Conservation (phyloP, 2,797 vertebrate species). For the Sandelia bainsii region DNA sequence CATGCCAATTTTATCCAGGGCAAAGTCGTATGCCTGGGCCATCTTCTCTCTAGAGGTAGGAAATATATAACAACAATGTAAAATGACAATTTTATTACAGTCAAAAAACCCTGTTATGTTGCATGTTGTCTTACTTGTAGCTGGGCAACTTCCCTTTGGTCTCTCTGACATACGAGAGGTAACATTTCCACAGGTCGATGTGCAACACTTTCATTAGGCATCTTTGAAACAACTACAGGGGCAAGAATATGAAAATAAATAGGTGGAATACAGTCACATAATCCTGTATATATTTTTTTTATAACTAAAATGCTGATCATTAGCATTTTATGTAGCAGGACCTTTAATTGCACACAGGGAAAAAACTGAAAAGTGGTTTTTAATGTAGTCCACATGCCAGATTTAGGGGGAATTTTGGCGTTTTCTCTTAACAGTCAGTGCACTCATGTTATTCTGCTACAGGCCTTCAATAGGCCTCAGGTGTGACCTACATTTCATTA, state of each 20-base stretch:
- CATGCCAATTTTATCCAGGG: slow-evolving; percentile 99
- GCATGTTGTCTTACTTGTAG: slow-evolving; percentile 94
- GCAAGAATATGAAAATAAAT: slow-evolving; percentile 31
- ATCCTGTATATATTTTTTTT: not conserved
- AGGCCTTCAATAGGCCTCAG: slow-evolving; percentile 2
- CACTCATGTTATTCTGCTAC: not conserved
- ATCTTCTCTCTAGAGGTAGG: slow-evolving; percentile 94
- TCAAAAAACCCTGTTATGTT: accelerated
- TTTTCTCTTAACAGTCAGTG: slow-evolving; percentile 5
- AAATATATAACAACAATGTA: not conserved
- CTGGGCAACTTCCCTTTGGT: slow-evolving; percentile 99
- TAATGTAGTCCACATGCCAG: not conserved
- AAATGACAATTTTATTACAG: not conserved
- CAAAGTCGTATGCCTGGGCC: slow-evolving; percentile 99
- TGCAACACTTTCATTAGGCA: slow-evolving; percentile 99
- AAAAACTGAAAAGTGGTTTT: not conserved
- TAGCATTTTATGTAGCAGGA: not conserved
- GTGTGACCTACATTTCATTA: slow-evolving; percentile 30
- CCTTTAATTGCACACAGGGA: not conserved
- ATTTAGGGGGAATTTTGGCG: not conserved
- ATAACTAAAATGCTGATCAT: not conserved
- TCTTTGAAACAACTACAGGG: slow-evolving; percentile 95
- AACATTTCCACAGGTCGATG: slow-evolving; percentile 99
- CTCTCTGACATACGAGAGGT: slow-evolving; percentile 98
- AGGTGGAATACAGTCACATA: not conserved